A percentile compares a stretch with the other conserved stretches of the same genome.
phyloP scores from a whole-genome alignment of 1,140 invertebrate genomes.

The Argopecten irradians region DNA sequence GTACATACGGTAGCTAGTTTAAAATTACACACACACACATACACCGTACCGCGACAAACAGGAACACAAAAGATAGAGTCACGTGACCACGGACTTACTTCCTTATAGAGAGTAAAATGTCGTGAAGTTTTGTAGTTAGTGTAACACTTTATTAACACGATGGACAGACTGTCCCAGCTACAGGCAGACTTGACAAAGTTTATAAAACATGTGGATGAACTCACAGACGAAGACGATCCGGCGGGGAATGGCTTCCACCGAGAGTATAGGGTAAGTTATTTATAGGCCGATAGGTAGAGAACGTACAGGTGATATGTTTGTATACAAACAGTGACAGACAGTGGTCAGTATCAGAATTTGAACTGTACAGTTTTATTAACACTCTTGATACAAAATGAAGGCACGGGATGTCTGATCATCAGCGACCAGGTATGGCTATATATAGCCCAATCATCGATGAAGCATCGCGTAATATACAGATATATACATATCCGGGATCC shows the following conservation, averaged over 20 bases:
- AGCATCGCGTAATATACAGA: no score
- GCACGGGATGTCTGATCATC: no score
- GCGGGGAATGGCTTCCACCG: slow-evolving; percentile 77
- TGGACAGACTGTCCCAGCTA: slow-evolving; percentile 36
- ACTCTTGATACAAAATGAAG: no score
- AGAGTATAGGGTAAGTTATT: slow-evolving; percentile 79
- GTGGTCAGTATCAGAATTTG: no score
- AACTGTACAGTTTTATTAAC: no score
- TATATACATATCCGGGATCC: no score
- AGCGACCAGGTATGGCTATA: no score
- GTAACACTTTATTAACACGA: slow-evolving; percentile 33
- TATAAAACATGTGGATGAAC: slow-evolving; percentile 79
- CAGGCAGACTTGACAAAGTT: slow-evolving; percentile 78
- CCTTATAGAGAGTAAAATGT: neutral
- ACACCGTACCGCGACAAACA: neutral
- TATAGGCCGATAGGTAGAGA: no score
- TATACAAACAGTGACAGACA: no score
- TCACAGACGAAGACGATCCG: slow-evolving; percentile 75
- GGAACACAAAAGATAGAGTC: slow-evolving; percentile 3
- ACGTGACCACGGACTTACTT: neutral
- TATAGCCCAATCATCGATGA: no score
- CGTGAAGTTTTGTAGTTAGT: neutral
- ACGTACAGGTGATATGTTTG: no score
- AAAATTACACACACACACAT: neutral
- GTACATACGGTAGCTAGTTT: neutral